These are phyloP conservation scores for Bungarus multicinctus DNA, from an alignment of 2,113 vertebrate genomes.

Conservation along the genomic window DNA sequence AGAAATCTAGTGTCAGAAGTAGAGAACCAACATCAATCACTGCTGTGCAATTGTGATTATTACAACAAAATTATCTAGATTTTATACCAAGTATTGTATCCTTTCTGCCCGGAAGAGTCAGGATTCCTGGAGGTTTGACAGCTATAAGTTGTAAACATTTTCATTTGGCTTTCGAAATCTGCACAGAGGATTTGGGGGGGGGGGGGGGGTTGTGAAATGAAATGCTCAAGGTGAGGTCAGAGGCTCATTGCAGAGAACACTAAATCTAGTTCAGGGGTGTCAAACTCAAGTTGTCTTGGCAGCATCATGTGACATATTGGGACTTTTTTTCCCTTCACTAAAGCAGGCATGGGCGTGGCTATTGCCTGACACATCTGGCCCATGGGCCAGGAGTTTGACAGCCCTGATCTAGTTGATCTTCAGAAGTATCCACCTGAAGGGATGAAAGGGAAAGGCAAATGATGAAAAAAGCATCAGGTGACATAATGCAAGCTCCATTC, in stretches of 20 bases:
- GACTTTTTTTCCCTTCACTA: too few relatives aligned
- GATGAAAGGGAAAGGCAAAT: neutral
- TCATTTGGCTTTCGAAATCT: neutral
- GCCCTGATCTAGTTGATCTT: neutral
- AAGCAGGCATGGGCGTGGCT: too few relatives aligned
- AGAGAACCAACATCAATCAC: constrained; percentile 21
- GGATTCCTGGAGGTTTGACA: neutral
- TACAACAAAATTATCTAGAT: neutral
- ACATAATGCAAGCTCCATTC: neutral
- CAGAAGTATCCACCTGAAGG: neutral
- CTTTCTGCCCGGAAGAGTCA: neutral
- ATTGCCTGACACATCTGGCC: too few relatives aligned
- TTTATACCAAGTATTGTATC: neutral
- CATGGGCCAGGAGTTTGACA: too few relatives aligned
- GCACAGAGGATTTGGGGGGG: neutral
- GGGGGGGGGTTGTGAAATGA: neutral
- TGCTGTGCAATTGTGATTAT: constrained; percentile 7
- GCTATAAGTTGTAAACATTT: neutral
- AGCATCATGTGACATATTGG: too few relatives aligned
- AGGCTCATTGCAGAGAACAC: neutral
- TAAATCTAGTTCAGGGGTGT: neutral
- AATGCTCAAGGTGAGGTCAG: neutral
- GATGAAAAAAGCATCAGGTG: neutral
- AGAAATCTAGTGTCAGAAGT: neutral
- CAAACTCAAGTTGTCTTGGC: too few relatives aligned